phyloP scores from a whole-genome alignment of 1,140 invertebrate species.

The Drosophila varians region DNA sequence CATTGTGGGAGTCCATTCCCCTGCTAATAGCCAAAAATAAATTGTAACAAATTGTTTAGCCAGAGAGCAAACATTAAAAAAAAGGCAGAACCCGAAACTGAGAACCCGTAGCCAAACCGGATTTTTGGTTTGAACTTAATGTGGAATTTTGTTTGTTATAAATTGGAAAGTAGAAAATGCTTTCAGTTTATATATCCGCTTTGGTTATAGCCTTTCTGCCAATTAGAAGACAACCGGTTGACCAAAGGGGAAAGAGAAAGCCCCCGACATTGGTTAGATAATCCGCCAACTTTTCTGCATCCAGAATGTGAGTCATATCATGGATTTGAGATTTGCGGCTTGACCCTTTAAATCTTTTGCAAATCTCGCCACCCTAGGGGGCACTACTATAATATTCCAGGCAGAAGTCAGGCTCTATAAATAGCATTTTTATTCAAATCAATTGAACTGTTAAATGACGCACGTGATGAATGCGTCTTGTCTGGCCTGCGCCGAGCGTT shows the following conservation, averaged over 20 bases:
- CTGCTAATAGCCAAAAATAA: conserved; percentile 28
- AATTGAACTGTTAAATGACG: conserved; percentile 80
- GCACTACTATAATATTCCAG: conserved; percentile 21
- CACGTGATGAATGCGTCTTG: conserved; percentile 71
- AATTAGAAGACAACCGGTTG: conserved; percentile 66
- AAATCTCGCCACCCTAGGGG: conserved; percentile 14
- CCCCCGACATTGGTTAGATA: conserved; percentile 31
- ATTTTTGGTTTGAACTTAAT: conserved; percentile 53
- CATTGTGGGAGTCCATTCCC: conserved; percentile 31
- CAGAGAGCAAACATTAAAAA: conserved; percentile 11
- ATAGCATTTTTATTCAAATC: conserved; percentile 48
- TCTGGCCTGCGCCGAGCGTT: conserved; percentile 13
- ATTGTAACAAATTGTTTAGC: conserved; percentile 66
- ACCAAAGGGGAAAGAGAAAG: conserved; percentile 52
- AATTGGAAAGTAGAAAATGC: conserved; percentile 72
- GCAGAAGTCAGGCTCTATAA: conserved; percentile 37
- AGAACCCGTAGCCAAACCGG: conserved; percentile 50
- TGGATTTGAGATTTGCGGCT: not conserved
- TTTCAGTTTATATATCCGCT: conserved; percentile 64
- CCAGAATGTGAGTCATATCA: conserved; percentile 24
- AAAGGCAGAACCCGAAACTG: not conserved
- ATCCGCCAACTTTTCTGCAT: conserved; percentile 37
- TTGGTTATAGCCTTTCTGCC: conserved; percentile 27
- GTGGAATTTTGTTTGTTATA: conserved; percentile 59
- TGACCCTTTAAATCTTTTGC: conserved; percentile 3